A percentile compares a stretch with the other conserved stretches of the same genome.
These are phyloP conservation scores for Serinus canaria DNA, from an alignment of 2,113 vertebrate species.

Conservation along the genomic window DNA sequence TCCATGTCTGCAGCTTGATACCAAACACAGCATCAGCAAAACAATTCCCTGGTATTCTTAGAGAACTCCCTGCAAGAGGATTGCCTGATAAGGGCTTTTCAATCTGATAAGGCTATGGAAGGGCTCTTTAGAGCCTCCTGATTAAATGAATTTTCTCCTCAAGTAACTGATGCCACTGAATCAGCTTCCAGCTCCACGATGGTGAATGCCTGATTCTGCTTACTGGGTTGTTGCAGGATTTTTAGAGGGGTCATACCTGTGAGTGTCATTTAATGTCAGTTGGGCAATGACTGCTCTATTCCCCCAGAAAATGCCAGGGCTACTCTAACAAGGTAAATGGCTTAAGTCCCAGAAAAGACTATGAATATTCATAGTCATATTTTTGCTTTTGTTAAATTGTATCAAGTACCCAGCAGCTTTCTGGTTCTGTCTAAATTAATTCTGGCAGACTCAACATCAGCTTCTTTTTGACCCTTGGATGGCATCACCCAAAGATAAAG, in stretches of 20 bases:
- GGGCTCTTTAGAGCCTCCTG: background rate
- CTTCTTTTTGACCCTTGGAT: background rate
- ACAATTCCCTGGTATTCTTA: background rate
- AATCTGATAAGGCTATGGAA: background rate
- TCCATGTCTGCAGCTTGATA: background rate
- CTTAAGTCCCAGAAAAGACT: background rate
- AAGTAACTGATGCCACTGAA: background rate
- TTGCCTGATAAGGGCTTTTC: background rate
- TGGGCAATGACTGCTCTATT: background rate
- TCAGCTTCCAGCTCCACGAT: rapidly evolving
- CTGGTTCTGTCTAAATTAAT: background rate
- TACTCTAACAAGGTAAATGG: background rate
- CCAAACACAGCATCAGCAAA: background rate
- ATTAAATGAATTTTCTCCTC: background rate
- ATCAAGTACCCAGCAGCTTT: background rate
- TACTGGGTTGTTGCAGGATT: background rate
- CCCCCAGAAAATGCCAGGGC: background rate
- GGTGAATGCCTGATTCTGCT: background rate
- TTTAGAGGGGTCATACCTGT: background rate
- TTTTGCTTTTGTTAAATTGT: background rate
- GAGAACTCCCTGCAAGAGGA: background rate
- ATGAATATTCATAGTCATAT: background rate
- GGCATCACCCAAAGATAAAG: background rate
- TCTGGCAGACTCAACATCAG: background rate
- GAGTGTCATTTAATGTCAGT: background rate